Evolutionary conservation across 2,888 invertebrate genomes (phyloP).

Genomic region (Conomelus anceps): DNA sequence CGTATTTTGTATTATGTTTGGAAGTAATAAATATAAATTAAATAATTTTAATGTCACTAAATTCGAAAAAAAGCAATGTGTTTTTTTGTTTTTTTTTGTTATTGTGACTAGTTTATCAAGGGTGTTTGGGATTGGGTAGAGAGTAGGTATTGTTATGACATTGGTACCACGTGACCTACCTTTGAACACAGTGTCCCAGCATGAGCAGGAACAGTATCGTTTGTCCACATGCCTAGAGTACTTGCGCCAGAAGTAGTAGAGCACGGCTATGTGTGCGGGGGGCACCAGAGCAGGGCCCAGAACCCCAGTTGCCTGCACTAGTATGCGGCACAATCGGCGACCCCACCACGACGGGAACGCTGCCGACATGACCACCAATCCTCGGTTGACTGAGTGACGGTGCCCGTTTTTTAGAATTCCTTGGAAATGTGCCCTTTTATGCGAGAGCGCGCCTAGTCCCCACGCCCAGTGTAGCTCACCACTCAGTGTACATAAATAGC

Average conservation of each 20-base stretch:
- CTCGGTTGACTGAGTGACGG: no score
- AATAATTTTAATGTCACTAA: slow-evolving; percentile 7
- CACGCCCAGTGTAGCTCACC: background rate
- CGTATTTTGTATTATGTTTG: no score
- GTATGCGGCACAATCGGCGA: background rate
- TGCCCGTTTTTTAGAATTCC: no score
- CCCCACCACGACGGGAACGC: background rate
- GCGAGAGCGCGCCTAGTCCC: background rate
- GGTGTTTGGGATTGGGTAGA: background rate
- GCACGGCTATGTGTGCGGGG: slow-evolving; percentile 53
- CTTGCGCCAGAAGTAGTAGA: slow-evolving; percentile 61
- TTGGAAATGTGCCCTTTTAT: background rate
- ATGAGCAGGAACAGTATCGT: slow-evolving; percentile 60
- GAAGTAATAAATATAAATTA: background rate
- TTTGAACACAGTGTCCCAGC: slow-evolving; percentile 72
- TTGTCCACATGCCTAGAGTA: slow-evolving; percentile 58
- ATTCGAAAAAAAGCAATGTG: no score
- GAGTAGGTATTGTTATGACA: background rate
- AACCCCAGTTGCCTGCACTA: slow-evolving; percentile 31
- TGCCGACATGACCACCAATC: no score
- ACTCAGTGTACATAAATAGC: background rate
- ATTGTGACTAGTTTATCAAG: background rate
- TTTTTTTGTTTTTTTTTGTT: background rate
- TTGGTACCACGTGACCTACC: slow-evolving; percentile 46
- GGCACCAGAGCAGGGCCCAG: slow-evolving; percentile 49